phyloP scores from a whole-genome alignment of 2,113 vertebrate genomes.

The Ctenodactylus gundi region DNA sequence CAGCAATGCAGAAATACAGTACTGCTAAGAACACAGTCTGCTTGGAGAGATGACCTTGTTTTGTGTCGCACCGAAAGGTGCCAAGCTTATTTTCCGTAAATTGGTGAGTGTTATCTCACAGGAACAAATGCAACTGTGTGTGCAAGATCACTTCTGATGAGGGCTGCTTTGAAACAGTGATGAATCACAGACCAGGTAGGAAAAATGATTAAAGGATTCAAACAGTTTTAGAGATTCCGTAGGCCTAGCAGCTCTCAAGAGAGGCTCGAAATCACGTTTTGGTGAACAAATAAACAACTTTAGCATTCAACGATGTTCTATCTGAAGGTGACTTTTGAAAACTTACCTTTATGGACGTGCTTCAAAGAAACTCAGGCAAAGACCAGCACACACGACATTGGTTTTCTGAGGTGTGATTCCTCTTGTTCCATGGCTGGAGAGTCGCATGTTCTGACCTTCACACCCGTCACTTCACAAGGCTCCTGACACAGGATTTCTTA shows the following conservation, averaged over 20 bases:
- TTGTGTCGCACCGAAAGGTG: neutral
- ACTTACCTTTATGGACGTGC: neutral
- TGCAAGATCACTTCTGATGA: neutral
- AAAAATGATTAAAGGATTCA: slow-evolving; percentile 45
- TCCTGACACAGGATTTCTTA: neutral
- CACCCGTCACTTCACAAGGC: neutral
- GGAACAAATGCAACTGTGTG: neutral
- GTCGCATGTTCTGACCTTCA: neutral
- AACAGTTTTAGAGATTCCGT: neutral
- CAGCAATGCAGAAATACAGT: neutral
- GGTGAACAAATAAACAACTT: neutral
- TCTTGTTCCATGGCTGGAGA: neutral
- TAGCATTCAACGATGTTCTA: neutral
- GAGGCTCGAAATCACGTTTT: neutral
- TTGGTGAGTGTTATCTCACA: neutral
- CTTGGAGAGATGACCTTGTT: neutral
- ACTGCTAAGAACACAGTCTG: neutral
- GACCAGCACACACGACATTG: neutral
- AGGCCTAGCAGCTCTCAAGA: neutral
- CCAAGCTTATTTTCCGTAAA: neutral
- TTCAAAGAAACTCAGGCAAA: neutral
- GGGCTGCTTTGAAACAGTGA: neutral
- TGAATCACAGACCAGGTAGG: neutral
- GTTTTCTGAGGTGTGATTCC: neutral
- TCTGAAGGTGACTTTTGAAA: neutral